Percentiles rank a stretch among this genome's conserved stretches.
Evolutionary conservation across 2,113 vertebrate genomes (phyloP).

Genomic region (Anoplopoma fimbria): DNA sequence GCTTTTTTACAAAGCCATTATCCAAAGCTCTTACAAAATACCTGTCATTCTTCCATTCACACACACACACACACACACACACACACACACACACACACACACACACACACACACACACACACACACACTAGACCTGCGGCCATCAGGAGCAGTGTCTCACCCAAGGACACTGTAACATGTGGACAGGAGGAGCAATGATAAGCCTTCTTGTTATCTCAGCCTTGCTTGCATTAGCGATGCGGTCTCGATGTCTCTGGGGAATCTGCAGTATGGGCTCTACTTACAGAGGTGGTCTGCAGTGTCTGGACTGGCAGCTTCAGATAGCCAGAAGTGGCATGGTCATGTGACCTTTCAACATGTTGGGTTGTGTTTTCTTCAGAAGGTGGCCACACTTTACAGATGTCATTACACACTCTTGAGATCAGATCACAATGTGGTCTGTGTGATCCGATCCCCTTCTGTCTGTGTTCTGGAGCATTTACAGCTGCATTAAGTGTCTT

Average conservation of each 20-base stretch:
- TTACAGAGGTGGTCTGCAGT: not conserved
- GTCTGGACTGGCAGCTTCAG: not conserved
- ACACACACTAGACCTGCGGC: not conserved
- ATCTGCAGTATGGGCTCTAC: not conserved
- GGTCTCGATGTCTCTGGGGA: not conserved
- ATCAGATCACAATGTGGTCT: not conserved
- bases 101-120: not conserved
- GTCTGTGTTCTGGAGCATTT: too few species aligned
- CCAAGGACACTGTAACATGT: not conserved
- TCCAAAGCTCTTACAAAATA: not conserved
- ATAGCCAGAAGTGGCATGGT: not conserved
- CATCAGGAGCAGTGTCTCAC: not conserved
- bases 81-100: not conserved
- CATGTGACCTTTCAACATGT: not conserved
- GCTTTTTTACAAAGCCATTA: not conserved
- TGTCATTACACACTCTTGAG: not conserved
- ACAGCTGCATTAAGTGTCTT: not conserved
- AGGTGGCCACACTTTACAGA: not conserved
- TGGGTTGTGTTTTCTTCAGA: not conserved
- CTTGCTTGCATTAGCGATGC: not conserved
- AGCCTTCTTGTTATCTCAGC: not conserved
- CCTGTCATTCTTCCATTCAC: not conserved
- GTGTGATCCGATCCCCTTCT: not conserved
- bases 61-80: not conserved
- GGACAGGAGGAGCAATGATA: conserved; percentile 4